phyloP scores from a whole-genome alignment of 2,888 invertebrate genomes.

The Sinopyrophorus schimmeli region DNA sequence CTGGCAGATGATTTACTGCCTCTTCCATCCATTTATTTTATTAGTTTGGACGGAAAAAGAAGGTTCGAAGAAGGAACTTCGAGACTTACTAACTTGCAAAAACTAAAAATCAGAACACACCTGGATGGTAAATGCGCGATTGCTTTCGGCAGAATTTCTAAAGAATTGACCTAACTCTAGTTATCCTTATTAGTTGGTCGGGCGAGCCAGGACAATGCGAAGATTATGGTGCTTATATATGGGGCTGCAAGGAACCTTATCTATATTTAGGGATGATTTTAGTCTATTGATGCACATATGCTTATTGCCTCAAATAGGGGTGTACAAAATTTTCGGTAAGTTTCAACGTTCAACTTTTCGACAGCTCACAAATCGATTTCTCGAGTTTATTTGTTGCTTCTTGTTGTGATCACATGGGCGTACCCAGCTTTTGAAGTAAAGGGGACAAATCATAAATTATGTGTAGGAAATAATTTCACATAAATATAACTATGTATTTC shows the following conservation, averaged over 20 bases:
- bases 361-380: too few species aligned
- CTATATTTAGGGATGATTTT: slow-evolving; percentile 44
- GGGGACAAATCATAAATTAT: too few species aligned
- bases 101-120: slow-evolving; percentile 40
- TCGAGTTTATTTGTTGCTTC: too few species aligned
- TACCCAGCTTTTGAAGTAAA: too few species aligned
- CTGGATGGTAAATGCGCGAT: slow-evolving; percentile 46
- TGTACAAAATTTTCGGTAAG: slow-evolving; percentile 28
- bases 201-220: slow-evolving; percentile 47
- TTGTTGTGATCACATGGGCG: too few species aligned
- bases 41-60: too few species aligned
- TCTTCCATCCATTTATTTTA: background rate
- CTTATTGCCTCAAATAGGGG: slow-evolving; percentile 34
- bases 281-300: slow-evolving; percentile 45
- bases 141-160: slow-evolving; percentile 44
- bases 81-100: slow-evolving; percentile 22
- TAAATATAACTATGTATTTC: too few species aligned
- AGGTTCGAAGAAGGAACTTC: too few species aligned
- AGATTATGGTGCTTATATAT: slow-evolving; percentile 45
- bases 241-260: slow-evolving; percentile 38
- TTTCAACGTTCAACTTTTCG: background rate
- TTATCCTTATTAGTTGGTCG: slow-evolving; percentile 56
- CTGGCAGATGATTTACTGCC: too few species aligned
- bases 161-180: slow-evolving; percentile 57
- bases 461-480: too few species aligned